Conservation (phyloP, 2,113 vertebrate species). For the Speoplatyrhinus poulsoni region DNA sequence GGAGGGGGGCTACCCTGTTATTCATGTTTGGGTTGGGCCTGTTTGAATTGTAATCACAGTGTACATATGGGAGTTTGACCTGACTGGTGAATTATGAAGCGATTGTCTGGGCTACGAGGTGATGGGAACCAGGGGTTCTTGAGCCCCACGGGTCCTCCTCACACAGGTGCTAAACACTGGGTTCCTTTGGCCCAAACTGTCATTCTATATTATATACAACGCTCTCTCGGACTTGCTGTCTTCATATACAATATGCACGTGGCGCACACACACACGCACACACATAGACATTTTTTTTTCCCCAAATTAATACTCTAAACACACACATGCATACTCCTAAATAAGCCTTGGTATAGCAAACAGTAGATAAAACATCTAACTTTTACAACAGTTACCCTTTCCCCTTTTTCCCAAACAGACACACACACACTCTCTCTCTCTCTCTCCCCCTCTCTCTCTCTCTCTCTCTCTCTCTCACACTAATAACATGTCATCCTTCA, state of each 20-base stretch:
- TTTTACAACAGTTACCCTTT: too few relatives aligned
- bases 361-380: slow-evolving; percentile 1
- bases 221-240: too few relatives aligned
- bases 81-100: slow-evolving; percentile 84
- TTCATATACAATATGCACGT: not conserved
- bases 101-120: slow-evolving; percentile 62
- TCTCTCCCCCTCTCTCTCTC: too few relatives aligned
- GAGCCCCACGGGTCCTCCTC: not conserved
- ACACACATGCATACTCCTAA: slow-evolving; percentile 5
- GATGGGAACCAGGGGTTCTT: slow-evolving; percentile 41
- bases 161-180: not conserved
- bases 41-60: slow-evolving; percentile 89
- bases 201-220: too few relatives aligned
- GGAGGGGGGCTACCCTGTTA: too few relatives aligned
- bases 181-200: not conserved
- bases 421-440: slow-evolving; percentile 3
- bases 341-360: too few relatives aligned
- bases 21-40: slow-evolving; percentile 50
- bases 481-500: not conserved
- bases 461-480: not conserved
- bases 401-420: not conserved
- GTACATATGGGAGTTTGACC: slow-evolving; percentile 86
- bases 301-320: not conserved
- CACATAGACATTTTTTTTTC: not conserved
- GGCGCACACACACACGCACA: not conserved